Evolutionary conservation across 2,888 invertebrate genomes (phyloP), one percentile per base, ranked within the genome.

Genomic region (Orgyia antiqua): DNA sequence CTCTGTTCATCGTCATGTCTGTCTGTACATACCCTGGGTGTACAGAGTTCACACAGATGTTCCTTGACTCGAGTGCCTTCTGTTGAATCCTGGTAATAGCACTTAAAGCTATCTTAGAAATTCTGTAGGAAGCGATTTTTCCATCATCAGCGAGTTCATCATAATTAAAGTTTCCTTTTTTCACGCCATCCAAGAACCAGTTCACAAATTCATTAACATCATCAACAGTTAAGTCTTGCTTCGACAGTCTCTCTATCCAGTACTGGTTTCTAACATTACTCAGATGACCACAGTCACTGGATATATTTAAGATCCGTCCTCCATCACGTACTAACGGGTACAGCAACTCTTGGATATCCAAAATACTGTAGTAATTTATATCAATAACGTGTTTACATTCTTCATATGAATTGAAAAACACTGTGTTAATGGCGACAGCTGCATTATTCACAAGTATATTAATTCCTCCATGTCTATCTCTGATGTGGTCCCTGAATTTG

Each of bases 391-490:
- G 79, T 52, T 90, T 88, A 8, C 91, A 91, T 67, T 70, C 61
- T 18, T 71, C 63, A 33, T 68, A 68, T 0, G 42, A 33, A 4
- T 18, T 27, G 9, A 13, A 13, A 2, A 23, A n/a, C 11, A 2
- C 6, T 11, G 2, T 13, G n/a, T 60, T 78, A 86, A 36, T 89
- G 78, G 63, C 89, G 2, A 79, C 89, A 0, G 88, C 93, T 6
- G 93, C 94, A 68, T 94, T 94, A 61, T 94, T 94, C 5, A 94
- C 86, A 1, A 94, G 73, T 6, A 94, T 72, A 65, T 94, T 92
- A n/a, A 94, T 65, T 0, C 93, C 92, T 10, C 89, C 90, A 55
- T 93, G 82, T 4, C 79, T 87, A 4, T 73, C 54, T 39, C 88
- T 70, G 2, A 94, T 64, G 44, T 88, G 80, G 33, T 90, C 84